Percentiles rank a stretch among this genome's conserved stretches.
Evolutionary conservation across 2,113 vertebrate genomes (phyloP).

Genomic region (Cervus canadensis): DNA sequence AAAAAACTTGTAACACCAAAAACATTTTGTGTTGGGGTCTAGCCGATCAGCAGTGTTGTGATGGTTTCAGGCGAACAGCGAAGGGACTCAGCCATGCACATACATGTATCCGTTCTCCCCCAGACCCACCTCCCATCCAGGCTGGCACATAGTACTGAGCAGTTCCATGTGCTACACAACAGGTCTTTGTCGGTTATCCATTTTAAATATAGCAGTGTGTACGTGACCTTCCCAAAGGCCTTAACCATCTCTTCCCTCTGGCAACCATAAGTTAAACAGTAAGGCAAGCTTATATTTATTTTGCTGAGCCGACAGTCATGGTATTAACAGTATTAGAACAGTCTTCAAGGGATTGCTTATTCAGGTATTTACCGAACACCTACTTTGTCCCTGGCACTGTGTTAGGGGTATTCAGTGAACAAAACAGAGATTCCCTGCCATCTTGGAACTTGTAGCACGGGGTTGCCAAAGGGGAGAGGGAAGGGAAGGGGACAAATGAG

Average conservation of each 20-base stretch:
- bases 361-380: background rate
- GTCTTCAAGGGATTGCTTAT: background rate
- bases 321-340: background rate
- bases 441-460: rapidly evolving
- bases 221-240: background rate
- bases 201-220: background rate
- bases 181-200: background rate
- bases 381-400: background rate
- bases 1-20: background rate
- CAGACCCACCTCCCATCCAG: background rate
- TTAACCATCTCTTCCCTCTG: background rate
- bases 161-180: background rate
- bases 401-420: background rate
- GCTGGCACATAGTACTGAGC: background rate
- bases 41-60: background rate
- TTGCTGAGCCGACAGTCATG: background rate
- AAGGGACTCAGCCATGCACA: background rate
- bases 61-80: background rate
- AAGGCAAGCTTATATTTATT: background rate
- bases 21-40: background rate
- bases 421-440: background rate
- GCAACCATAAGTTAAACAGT: background rate
- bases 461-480: background rate
- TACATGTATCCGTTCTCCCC: background rate
- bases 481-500: background rate